phyloP scores from a whole-genome alignment of 2,797 vertebrate species.

The Steatocranus sp. region DNA sequence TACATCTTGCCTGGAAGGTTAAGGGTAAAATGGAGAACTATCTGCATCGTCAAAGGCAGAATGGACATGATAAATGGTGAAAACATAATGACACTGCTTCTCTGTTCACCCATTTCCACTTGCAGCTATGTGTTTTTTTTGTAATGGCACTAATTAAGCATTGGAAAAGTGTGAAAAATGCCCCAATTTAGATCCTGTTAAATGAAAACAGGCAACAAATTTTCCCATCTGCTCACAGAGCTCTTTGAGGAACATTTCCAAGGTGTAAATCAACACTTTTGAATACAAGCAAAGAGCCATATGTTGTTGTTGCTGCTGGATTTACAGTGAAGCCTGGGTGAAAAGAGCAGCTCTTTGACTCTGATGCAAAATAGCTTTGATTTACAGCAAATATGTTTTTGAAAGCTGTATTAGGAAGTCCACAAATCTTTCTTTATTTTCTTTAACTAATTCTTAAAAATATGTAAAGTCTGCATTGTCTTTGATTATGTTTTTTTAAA shows the following conservation, averaged over 20 bases:
- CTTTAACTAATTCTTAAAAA: neutral
- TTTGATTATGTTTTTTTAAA: neutral
- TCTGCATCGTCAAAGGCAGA: neutral
- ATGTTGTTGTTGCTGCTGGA: neutral
- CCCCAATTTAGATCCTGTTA: neutral
- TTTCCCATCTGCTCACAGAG: neutral
- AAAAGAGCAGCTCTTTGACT: neutral
- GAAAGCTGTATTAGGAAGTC: neutral
- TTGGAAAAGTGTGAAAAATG: neutral
- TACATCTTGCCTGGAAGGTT: fast-evolving
- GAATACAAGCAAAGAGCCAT: neutral
- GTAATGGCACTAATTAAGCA: slow-evolving; percentile 13
- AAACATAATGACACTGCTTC: neutral
- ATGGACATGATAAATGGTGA: neutral
- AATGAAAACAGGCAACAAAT: neutral
- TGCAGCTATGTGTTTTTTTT: neutral
- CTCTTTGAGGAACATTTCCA: neutral
- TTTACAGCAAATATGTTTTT: neutral
- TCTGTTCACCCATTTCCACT: neutral
- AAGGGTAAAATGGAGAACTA: neutral
- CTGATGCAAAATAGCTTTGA: neutral
- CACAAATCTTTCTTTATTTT: neutral
- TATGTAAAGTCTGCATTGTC: neutral
- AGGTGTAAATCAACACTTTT: slow-evolving; percentile 22
- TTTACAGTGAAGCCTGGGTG: neutral